These are phyloP conservation scores for Saxidomus purpurata DNA, from an alignment of 1,140 invertebrate species.

Conservation along the genomic window DNA sequence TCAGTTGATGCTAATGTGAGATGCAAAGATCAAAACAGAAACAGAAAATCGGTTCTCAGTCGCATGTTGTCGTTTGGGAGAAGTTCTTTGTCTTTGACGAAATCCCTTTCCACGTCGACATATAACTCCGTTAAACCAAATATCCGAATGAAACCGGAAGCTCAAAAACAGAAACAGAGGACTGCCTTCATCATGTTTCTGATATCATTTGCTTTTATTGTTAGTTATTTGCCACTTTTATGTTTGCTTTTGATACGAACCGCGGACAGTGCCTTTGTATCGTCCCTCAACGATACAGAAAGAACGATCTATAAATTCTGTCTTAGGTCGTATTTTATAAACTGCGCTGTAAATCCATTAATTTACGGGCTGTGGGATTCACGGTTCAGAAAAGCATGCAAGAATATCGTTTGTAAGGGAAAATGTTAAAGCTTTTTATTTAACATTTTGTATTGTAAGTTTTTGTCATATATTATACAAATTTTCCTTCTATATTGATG, in stretches of 20 bases:
- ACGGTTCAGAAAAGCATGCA: constrained; percentile 20
- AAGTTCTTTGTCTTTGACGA: neutral
- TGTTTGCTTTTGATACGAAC: neutral
- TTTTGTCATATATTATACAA: too few relatives aligned
- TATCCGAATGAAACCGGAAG: neutral
- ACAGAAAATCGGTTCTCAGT: neutral
- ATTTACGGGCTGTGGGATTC: constrained; percentile 51
- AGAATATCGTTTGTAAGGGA: neutral
- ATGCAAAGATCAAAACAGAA: neutral
- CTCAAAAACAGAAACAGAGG: neutral
- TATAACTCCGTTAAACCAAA: neutral
- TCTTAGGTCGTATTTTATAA: constrained; percentile 43
- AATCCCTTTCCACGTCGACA: neutral
- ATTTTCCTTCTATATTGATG: too few relatives aligned
- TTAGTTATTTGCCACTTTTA: constrained; percentile 48
- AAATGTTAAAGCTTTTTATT: too few relatives aligned
- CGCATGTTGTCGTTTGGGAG: constrained; percentile 22
- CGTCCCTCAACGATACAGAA: neutral
- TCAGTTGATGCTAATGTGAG: constrained; percentile 5
- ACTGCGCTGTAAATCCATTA: constrained; percentile 49
- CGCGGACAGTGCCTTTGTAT: constrained; percentile 30
- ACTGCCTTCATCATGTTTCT: constrained; percentile 52
- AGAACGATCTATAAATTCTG: constrained; percentile 41
- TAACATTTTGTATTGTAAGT: too few relatives aligned
- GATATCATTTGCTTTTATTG: constrained; percentile 53